Conservation (phyloP, 2,888 invertebrate species). For the Cosmia trapezina region DNA sequence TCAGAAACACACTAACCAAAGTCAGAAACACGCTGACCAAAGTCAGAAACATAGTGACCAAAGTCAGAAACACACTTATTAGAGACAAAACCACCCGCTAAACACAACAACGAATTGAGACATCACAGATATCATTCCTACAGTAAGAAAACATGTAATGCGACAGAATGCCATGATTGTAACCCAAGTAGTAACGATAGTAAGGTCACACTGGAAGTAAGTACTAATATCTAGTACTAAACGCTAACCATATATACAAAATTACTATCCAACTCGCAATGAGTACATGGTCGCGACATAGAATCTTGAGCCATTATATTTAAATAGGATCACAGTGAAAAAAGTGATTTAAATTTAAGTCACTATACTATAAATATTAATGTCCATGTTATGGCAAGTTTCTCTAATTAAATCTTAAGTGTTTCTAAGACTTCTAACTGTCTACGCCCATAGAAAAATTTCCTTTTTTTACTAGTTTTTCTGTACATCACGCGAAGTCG, state of each 20-base stretch:
- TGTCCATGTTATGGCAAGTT: slow-evolving; percentile 90
- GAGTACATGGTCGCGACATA: slow-evolving; percentile 83
- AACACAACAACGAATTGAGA: slow-evolving; percentile 78
- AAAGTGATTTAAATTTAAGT: slow-evolving; percentile 88
- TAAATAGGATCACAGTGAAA: slow-evolving; percentile 91
- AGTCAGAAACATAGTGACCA: slow-evolving; percentile 5
- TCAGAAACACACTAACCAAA: background rate
- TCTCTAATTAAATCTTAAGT: slow-evolving; percentile 86
- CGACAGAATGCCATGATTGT: slow-evolving; percentile 74
- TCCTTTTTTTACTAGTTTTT: slow-evolving; percentile 77
- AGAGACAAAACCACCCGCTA: slow-evolving; percentile 32
- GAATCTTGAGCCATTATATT: slow-evolving; percentile 88
- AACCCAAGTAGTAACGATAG: slow-evolving; percentile 79
- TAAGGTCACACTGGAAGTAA: slow-evolving; percentile 89
- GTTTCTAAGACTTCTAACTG: slow-evolving; percentile 81
- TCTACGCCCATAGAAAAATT: slow-evolving; percentile 88
- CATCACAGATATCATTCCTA: slow-evolving; percentile 88
- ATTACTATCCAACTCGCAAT: slow-evolving; percentile 75
- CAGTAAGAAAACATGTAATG: slow-evolving; percentile 71
- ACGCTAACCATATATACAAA: slow-evolving; percentile 84
- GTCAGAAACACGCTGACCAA: background rate
- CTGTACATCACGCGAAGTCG: slow-evolving; percentile 81
- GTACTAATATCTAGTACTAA: slow-evolving; percentile 83
- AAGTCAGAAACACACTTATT: background rate
- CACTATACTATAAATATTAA: slow-evolving; percentile 84